phyloP scores from a whole-genome alignment of 2,113 vertebrate species.

The Pedetes capensis region DNA sequence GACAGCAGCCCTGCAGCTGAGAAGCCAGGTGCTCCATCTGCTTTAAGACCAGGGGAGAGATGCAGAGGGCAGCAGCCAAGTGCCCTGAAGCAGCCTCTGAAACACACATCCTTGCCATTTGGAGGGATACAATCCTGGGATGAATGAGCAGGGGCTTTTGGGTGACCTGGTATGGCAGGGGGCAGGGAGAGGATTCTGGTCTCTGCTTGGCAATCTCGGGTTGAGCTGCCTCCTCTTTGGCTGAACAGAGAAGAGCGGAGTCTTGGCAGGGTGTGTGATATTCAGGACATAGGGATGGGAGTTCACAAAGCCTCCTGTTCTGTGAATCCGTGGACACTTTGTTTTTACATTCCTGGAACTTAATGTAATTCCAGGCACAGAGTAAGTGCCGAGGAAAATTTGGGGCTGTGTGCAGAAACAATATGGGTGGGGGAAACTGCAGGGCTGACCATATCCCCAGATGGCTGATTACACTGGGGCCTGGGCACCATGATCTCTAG shows the following conservation, averaged over 20 bases:
- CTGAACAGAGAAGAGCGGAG: background rate
- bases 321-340: background rate
- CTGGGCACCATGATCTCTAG: background rate
- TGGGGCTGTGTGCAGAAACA: background rate
- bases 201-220: background rate
- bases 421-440: background rate
- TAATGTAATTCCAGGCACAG: background rate
- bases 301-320: background rate
- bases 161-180: background rate
- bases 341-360: background rate
- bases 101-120: background rate
- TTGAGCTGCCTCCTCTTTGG: background rate
- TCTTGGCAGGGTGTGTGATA: background rate
- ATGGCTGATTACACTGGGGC: background rate
- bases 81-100: background rate
- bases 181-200: background rate
- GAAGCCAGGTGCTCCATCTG: background rate
- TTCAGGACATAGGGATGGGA: background rate
- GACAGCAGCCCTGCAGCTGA: background rate
- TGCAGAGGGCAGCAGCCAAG: background rate
- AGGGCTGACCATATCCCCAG: background rate
- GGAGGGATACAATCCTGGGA: background rate
- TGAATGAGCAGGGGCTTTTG: background rate
- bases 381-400: background rate
- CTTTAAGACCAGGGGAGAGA: background rate